Percentiles rank a stretch among this genome's conserved stretches.
Evolutionary conservation across 1,140 invertebrate genomes (phyloP).

Genomic region (Drosophila novamexicana): DNA sequence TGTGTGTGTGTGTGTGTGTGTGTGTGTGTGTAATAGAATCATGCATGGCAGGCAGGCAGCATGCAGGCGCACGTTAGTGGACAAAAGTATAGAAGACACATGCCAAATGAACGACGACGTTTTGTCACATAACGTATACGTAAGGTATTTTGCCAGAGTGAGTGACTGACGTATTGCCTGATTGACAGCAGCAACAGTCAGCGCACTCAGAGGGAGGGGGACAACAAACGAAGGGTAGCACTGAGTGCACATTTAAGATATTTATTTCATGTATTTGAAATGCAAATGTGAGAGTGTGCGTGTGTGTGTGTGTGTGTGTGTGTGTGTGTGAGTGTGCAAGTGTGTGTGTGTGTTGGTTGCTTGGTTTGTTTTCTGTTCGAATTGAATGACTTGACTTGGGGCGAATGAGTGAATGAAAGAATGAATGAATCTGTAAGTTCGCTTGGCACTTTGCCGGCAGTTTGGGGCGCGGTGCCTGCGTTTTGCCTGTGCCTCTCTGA

Average conservation of each 20-base stretch:
- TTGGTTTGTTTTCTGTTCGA: constrained; percentile 8
- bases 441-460: constrained; percentile 71
- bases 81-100: constrained; percentile 45
- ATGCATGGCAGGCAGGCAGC: constrained; percentile 33
- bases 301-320: constrained; percentile 5
- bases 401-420: constrained; percentile 40
- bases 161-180: constrained; percentile 76
- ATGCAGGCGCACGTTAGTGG: constrained; percentile 30
- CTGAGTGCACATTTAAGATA: constrained; percentile 72
- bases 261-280: constrained; percentile 75
- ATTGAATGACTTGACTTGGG: constrained; percentile 43
- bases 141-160: constrained; percentile 57
- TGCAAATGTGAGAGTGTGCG: constrained; percentile 60
- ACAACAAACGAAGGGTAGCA: constrained; percentile 8
- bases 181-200: constrained; percentile 70
- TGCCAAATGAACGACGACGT: constrained; percentile 46
- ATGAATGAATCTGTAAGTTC: constrained; percentile 77
- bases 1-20: constrained; percentile 38
- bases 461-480: constrained; percentile 31
- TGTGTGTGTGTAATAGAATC: constrained; percentile 52
- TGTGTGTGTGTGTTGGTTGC: constrained; percentile 17
- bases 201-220: not conserved
- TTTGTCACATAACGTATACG: constrained; percentile 80
- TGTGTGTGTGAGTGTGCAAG: constrained; percentile 15
- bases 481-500: constrained; percentile 4